Conservation (phyloP, 1,140 invertebrate species). For the Atta cephalotes region DNA sequence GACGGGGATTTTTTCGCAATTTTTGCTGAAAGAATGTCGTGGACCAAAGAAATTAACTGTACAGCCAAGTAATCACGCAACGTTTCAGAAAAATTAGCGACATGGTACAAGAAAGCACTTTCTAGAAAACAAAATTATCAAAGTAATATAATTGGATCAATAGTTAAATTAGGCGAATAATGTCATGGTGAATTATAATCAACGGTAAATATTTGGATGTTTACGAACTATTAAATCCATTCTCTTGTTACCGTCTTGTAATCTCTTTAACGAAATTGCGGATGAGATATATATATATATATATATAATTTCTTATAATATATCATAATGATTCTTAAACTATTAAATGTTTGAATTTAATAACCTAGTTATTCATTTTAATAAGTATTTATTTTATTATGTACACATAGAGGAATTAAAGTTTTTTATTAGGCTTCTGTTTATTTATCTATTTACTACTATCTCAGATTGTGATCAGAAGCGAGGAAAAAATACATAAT, state of each 20-base stretch:
- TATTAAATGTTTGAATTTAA: neutral
- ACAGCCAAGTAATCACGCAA: neutral
- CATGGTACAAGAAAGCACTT: neutral
- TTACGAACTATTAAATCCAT: neutral
- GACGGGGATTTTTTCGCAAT: neutral
- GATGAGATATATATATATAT: no score
- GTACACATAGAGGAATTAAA: no score
- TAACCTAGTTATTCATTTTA: neutral
- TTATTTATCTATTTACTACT: no score
- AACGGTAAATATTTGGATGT: neutral
- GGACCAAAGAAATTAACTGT: neutral
- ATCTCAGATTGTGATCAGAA: no score
- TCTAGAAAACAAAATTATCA: slow-evolving; percentile 1
- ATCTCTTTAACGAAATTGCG: neutral
- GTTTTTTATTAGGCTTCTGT: no score
- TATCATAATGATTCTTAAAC: neutral
- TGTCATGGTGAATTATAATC: slow-evolving; percentile 5
- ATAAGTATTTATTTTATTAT: neutral
- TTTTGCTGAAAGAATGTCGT: neutral
- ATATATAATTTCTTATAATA: neutral
- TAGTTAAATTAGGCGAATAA: neutral
- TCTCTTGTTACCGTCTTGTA: neutral
- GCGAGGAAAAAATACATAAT: no score
- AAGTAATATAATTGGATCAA: slow-evolving; percentile 1
- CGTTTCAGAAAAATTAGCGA: neutral